phyloP scores from a whole-genome alignment of 2,797 vertebrate genomes.

The Neoniphon sammara region DNA sequence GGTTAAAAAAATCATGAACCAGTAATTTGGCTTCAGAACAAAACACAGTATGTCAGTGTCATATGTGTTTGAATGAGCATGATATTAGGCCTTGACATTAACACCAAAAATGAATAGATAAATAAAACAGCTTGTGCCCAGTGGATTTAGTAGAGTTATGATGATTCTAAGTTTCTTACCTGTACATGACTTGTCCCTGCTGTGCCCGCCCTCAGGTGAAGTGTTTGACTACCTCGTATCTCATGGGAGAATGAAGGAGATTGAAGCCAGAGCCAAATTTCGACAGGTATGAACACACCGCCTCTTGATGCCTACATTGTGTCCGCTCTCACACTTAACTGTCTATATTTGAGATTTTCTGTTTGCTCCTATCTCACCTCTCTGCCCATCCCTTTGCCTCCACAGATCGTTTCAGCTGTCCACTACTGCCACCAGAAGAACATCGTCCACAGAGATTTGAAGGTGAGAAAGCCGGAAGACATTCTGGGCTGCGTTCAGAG shows the following conservation, averaged over 20 bases:
- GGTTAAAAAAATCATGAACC: no score
- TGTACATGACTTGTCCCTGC: slow-evolving; percentile 3
- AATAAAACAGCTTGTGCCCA: no score
- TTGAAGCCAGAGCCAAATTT: slow-evolving; percentile 95
- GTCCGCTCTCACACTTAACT: not conserved
- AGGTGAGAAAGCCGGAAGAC: slow-evolving; percentile 81
- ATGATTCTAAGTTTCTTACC: slow-evolving; percentile 8
- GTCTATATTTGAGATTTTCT: not conserved
- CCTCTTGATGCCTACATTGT: not conserved
- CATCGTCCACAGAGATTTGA: slow-evolving; percentile 93
- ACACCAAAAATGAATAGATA: no score
- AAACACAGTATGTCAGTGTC: no score
- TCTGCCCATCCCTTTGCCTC: slow-evolving; percentile 16
- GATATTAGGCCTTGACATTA: no score
- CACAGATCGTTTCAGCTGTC: slow-evolving; percentile 91
- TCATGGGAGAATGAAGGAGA: slow-evolving; percentile 96
- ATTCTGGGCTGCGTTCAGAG: slow-evolving; percentile 27
- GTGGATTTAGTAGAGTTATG: not conserved
- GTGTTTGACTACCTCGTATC: slow-evolving; percentile 97
- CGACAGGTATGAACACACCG: slow-evolving; percentile 83
- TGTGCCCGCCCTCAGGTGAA: slow-evolving; percentile 83
- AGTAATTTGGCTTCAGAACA: no score
- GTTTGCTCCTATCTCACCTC: not conserved
- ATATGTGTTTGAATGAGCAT: no score
- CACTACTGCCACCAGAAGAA: slow-evolving; percentile 96